Conservation (phyloP, 2,888 invertebrate genomes). For the Pollenia labialis region DNA sequence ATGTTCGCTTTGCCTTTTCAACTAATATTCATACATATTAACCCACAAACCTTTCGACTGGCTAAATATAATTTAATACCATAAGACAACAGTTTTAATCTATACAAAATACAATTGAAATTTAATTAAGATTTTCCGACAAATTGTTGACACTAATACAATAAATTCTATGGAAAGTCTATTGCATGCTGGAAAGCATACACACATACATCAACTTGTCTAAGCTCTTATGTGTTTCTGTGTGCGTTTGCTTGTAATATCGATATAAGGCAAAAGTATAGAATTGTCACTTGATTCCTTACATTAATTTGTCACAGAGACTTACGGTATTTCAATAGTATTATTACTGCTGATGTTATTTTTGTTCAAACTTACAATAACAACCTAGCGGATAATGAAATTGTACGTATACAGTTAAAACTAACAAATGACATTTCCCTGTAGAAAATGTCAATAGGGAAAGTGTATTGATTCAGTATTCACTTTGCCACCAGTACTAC, state of each 20-base stretch:
- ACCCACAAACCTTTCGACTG: not conserved
- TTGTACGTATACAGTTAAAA: not conserved
- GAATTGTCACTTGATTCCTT: slow-evolving; percentile 25
- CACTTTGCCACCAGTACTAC: too few relatives aligned
- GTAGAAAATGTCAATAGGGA: not conserved
- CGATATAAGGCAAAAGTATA: not conserved
- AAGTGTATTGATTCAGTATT: too few relatives aligned
- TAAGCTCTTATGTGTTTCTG: not conserved
- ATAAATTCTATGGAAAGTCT: slow-evolving; percentile 49
- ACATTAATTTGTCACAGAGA: slow-evolving; percentile 55
- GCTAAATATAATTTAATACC: slow-evolving; percentile 41
- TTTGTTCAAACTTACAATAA: slow-evolving; percentile 21
- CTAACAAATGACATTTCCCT: slow-evolving; percentile 10
- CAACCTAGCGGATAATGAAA: not conserved
- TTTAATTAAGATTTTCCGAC: slow-evolving; percentile 66
- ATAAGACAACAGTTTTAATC: slow-evolving; percentile 58
- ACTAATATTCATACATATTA: not conserved
- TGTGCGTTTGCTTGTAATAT: not conserved
- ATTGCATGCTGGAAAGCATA: slow-evolving; percentile 11
- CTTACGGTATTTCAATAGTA: slow-evolving; percentile 30
- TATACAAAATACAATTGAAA: slow-evolving; percentile 57
- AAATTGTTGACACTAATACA: slow-evolving; percentile 64
- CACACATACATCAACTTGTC: not conserved
- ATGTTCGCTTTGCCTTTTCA: not conserved
- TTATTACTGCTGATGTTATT: slow-evolving; percentile 25